Evolutionary conservation across 2,797 vertebrate species (phyloP), one percentile per base, ranked within the genome.

Genomic region (Gymnoscopelus braueri): DNA sequence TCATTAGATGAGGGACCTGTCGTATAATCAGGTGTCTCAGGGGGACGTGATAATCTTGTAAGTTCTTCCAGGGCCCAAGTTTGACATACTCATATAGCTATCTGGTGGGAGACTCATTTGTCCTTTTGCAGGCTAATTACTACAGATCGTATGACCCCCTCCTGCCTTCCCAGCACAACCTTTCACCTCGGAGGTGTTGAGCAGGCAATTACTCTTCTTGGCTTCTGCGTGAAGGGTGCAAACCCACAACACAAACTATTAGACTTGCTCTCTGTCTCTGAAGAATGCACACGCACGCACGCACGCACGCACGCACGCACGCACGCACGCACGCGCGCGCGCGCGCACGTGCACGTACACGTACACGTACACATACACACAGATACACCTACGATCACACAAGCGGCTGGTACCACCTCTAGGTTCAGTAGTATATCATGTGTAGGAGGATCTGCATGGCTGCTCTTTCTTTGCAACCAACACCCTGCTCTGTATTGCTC

Each of bases 131-230:
- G 71, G 74, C 81, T 93, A 90, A 81, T 88, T 92, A 87, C 79
- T 77, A 85, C 83, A 90, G 86, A 79, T 78, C 86, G 89, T 89
- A 87, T 83, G 83, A 91, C 85, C 78, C 76, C 79, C 86, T 77
- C 80, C 65, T 52, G 72, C 87, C 84, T 75, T 71, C 78, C 55
- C 69, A 55, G 83, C 83, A 44, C 89, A 84, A 93, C 92, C 92
- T 91, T 88, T 95, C 89, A 94, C 89, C 91, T 79, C 79, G 0
- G n/a, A 90, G 83, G 79, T 90, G 92, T 93, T 91, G 88, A 93
- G 84, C 76, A 77, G 90, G 80, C 89, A 91, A 91, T 93, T 93
- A 90, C 83, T 94, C 91, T 91, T 92, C 87, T 83, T 79, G 80
- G 92, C 91, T 91, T 90, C 93, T 89, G 80, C 91, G 86, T 88